These are phyloP conservation scores for Frankliniella intonsa DNA, from an alignment of 2,888 invertebrate genomes.

Conservation along the genomic window DNA sequence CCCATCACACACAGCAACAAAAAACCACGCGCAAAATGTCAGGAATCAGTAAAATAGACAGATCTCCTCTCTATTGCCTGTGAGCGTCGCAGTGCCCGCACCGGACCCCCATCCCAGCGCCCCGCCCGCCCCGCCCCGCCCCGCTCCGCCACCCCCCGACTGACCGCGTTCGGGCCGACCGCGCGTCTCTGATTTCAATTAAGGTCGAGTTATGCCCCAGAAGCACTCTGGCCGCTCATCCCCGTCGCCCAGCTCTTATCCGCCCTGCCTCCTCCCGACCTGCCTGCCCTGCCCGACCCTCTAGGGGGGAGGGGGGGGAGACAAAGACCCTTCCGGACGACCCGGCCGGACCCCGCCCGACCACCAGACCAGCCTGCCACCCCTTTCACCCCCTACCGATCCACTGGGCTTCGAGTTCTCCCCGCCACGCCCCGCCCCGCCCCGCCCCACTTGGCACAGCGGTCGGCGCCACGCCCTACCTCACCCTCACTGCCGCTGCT, in stretches of 20 bases:
- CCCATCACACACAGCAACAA: no score
- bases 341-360: neutral
- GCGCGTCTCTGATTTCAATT: constrained; percentile 10
- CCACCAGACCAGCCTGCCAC: no score
- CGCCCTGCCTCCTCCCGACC: neutral
- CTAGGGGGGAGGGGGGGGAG: neutral
- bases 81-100: no score
- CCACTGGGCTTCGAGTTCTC: neutral
- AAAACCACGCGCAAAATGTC: no score
- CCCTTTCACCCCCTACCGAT: constrained; percentile 2
- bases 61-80: no score
- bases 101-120: neutral
- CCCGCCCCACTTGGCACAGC: neutral
- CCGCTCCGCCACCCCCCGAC: neutral
- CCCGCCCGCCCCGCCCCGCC: neutral
- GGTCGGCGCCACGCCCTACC: neutral
- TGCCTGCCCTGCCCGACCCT: neutral
- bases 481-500: neutral
- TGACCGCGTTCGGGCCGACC: neutral
- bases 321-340: neutral
- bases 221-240: neutral
- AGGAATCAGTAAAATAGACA: no score
- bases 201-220: neutral
- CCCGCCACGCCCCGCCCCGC: neutral
- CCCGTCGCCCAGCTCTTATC: neutral